phyloP scores from a whole-genome alignment of 35 echinoderm and acorn worm species.

The Apostichopus californicus region DNA sequence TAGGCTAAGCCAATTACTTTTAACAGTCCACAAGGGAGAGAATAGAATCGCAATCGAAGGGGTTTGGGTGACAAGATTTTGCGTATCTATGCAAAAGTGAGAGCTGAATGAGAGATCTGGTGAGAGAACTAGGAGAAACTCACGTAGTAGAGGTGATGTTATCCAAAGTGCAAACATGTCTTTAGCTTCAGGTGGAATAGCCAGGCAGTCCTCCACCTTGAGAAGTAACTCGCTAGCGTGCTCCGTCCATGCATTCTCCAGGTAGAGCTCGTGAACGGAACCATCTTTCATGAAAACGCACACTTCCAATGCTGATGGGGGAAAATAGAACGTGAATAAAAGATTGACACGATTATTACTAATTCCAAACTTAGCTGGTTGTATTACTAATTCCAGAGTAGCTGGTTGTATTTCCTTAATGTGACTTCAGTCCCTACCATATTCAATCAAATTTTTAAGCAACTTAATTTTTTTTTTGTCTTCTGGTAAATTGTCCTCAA shows the following conservation, averaged over 20 bases:
- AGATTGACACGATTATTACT: too few relatives aligned
- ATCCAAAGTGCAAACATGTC: slow-evolving; percentile 88
- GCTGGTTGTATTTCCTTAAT: too few relatives aligned
- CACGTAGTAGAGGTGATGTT: slow-evolving; percentile 83
- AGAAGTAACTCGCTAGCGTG: slow-evolving; percentile 60
- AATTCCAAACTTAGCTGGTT: too few relatives aligned
- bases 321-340: not conserved
- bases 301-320: slow-evolving; percentile 76
- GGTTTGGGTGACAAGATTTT: too few relatives aligned
- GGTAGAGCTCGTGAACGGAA: slow-evolving; percentile 70
- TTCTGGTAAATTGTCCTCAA: too few relatives aligned
- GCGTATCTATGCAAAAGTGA: too few relatives aligned
- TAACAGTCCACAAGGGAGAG: not conserved
- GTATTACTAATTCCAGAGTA: too few relatives aligned
- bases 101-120: not conserved
- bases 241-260: slow-evolving; percentile 73
- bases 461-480: too few relatives aligned
- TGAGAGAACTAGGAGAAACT: slow-evolving; percentile 44
- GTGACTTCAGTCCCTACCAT: too few relatives aligned
- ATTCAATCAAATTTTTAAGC: too few relatives aligned
- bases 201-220: slow-evolving; percentile 69
- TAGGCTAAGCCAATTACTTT: not conserved
- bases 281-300: slow-evolving; percentile 88
- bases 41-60: not conserved
- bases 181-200: slow-evolving; percentile 63